These are phyloP conservation scores for Uria aalge DNA, from an alignment of 2,113 vertebrate genomes.

Conservation along the genomic window DNA sequence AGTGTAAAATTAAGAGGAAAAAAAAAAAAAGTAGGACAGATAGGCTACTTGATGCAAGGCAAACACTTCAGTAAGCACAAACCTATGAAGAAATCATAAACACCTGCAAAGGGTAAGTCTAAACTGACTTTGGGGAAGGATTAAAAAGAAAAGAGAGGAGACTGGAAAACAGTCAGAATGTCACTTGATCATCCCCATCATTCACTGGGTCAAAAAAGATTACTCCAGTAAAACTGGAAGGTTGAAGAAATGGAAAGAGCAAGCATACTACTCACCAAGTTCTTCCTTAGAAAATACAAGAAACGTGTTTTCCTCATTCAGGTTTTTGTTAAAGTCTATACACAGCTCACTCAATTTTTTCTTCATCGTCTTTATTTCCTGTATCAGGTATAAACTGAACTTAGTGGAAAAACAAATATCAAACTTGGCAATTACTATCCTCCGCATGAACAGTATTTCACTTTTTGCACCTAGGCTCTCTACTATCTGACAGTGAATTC, in stretches of 20 bases:
- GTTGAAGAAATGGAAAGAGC: neutral
- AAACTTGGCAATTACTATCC: neutral
- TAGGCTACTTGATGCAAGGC: neutral
- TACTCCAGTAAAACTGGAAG: neutral
- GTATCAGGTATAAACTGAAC: conserved; percentile 2
- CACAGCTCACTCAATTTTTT: conserved; percentile 88
- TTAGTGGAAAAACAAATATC: neutral
- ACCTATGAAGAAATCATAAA: neutral
- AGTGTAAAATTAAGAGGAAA: neutral
- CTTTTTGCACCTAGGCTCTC: neutral
- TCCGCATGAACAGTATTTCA: neutral
- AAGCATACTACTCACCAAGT: conserved; percentile 75
- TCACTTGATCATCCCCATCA: neutral
- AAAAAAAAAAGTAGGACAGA: neutral
- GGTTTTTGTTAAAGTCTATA: conserved; percentile 93
- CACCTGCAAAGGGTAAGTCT: neutral
- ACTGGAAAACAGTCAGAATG: neutral
- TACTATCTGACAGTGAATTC: neutral
- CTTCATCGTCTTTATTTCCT: conserved; percentile 90
- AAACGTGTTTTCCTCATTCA: conserved; percentile 89
- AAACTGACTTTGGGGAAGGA: neutral
- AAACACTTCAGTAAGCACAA: neutral
- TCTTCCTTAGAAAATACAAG: conserved; percentile 86
- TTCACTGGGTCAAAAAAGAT: neutral
- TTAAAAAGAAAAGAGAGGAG: neutral